Evolutionary conservation across 2,113 vertebrate species (phyloP).

Genomic region (Odontesthes bonariensis): DNA sequence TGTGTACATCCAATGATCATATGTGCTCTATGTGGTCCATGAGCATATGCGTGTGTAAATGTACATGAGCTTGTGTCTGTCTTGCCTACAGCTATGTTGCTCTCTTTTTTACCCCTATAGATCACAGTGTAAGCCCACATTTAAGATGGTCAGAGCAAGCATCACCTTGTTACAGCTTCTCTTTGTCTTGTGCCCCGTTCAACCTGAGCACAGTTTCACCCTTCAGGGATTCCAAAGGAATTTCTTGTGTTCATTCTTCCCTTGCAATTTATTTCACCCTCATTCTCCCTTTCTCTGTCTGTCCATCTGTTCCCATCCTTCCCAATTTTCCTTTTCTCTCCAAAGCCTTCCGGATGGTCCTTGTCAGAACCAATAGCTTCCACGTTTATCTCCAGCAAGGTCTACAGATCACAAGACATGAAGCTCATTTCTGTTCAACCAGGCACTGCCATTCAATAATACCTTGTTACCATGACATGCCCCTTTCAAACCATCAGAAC

Average conservation of each 20-base stretch:
- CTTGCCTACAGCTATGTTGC: constrained; percentile 27
- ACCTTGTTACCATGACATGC: constrained; percentile 50
- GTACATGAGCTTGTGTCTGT: constrained; percentile 16
- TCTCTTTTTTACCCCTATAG: constrained; percentile 36
- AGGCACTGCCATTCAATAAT: constrained; percentile 62
- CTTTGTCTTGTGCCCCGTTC: constrained; percentile 44
- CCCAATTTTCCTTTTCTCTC: constrained; percentile 27
- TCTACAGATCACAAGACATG: constrained; percentile 50
- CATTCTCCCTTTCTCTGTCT: not conserved
- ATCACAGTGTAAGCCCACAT: constrained; percentile 50
- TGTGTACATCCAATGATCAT: not conserved
- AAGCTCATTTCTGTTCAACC: constrained; percentile 50
- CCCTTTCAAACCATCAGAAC: constrained; percentile 41
- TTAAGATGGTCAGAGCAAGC: constrained; percentile 33
- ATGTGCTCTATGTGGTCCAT: not conserved
- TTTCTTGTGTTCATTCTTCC: constrained; percentile 37
- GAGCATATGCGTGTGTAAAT: not conserved
- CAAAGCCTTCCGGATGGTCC: constrained; percentile 48
- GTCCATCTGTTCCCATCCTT: constrained; percentile 20
- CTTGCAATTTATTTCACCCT: constrained; percentile 4
- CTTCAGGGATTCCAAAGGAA: constrained; percentile 35
- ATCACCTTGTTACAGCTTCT: constrained; percentile 47
- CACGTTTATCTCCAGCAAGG: constrained; percentile 55
- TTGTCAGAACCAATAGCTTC: constrained; percentile 54
- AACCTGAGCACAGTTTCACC: constrained; percentile 32